Evolutionary conservation across 2,113 vertebrate species (phyloP), one percentile per base, ranked within the genome.

Genomic region (Lathamus discolor): DNA sequence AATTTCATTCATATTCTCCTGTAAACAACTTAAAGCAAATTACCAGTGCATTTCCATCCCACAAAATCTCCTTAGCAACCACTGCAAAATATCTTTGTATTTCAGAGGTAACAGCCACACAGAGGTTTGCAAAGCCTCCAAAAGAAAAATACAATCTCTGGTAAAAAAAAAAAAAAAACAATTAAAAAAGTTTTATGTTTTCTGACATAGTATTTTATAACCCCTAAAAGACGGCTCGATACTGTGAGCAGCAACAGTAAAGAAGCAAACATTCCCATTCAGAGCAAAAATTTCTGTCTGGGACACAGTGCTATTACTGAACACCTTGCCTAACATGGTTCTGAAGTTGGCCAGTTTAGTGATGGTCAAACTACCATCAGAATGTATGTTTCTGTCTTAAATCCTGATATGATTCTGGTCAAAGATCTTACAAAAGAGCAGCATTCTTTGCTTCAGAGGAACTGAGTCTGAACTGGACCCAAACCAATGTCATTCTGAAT

Each of bases 1-100:
- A 82, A 83, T 83, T 92, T 93, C 96, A 97, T 94, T 97, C 95
- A 95, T 76, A 83, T 87, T 86, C 96, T 90, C 89, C 92, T 88
- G 82, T 95, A 97, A 98, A 97, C 95, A 98, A 94, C 78, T 95
- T 97, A 95, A 90, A 88, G 90, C 88, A 93, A 96, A 86, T 96
- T 95, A 77, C 90, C 84, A 78, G 73, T 78, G 67, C 89, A 70
- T 91, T 96, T 96, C 90, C 92, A 95, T 86, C 90, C 88, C 86
- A 92, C 81, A 73, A 88, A 94, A 97, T 97, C 97, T 97, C 98
- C 97, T 97, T 97, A 96, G 97, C 97, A 98, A 98, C 97, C 89
- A 66, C 73, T 57, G 83, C 57, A 92, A 95, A 97, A 83, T 81
- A 96, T 73, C 95, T 68, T 44, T 72, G 73, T 61, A 70, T 64